Evolutionary conservation across 2,113 vertebrate species (phyloP).

Genomic region (Machaerirhynchus nigripectus): DNA sequence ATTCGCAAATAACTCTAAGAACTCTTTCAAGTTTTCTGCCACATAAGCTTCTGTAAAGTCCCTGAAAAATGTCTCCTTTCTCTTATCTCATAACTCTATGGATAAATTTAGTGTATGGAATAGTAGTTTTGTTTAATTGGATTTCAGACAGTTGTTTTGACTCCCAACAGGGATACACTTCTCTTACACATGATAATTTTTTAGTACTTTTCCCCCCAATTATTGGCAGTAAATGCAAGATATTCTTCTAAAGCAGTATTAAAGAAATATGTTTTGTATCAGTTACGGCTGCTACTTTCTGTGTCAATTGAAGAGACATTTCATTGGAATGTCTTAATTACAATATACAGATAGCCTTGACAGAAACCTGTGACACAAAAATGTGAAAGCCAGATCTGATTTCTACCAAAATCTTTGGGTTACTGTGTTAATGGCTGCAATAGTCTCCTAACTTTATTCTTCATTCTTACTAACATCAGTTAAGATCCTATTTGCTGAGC

Average conservation of each 20-base stretch:
- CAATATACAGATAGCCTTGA: not conserved
- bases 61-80: not conserved
- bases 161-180: not conserved
- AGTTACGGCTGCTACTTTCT: not conserved
- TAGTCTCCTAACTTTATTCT: not conserved
- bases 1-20: not conserved
- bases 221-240: not conserved
- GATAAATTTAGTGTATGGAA: not conserved
- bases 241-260: not conserved
- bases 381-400: not conserved
- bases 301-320: not conserved
- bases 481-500: not conserved
- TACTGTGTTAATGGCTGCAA: not conserved
- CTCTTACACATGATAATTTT: not conserved
- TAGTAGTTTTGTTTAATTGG: not conserved
- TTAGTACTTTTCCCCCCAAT: not conserved
- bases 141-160: not conserved
- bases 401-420: not conserved
- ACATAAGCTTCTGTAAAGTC: not conserved
- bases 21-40: not conserved
- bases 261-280: not conserved
- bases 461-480: not conserved
- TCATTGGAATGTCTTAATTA: not conserved
- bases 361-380: not conserved
- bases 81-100: not conserved